A percentile compares a stretch with the other conserved stretches of the same genome.
These are phyloP conservation scores for Mustela lutreola DNA, from an alignment of 2,113 vertebrate genomes.

Conservation along the genomic window DNA sequence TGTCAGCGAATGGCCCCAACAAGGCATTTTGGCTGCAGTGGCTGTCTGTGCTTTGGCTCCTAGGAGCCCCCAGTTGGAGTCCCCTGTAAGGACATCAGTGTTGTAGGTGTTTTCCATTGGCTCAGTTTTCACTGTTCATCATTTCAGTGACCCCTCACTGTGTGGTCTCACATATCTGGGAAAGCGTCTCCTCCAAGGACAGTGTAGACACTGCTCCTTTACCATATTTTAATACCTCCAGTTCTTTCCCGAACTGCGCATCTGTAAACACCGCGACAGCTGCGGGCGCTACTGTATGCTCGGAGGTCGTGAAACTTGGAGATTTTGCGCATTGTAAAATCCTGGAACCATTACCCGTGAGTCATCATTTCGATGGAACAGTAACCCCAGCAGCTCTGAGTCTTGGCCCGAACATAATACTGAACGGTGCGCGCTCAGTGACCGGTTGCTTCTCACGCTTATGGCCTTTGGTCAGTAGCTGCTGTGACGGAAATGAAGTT, in stretches of 20 bases:
- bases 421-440: constrained; percentile 67
- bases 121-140: constrained; percentile 74
- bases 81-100: constrained; percentile 77
- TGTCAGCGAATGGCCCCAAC: constrained; percentile 84
- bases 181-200: constrained; percentile 47
- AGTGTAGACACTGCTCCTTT: constrained; percentile 23
- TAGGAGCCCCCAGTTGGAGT: constrained; percentile 82
- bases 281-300: constrained; percentile 45
- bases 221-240: not conserved
- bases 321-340: constrained; percentile 69
- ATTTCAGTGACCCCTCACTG: constrained; percentile 77
- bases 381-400: constrained; percentile 55
- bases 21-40: constrained; percentile 86
- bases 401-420: constrained; percentile 54
- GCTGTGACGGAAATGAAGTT: constrained; percentile 69
- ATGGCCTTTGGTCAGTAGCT: constrained; percentile 71
- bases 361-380: constrained; percentile 68
- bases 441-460: constrained; percentile 35
- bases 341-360: constrained; percentile 65
- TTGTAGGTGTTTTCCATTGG: constrained; percentile 71
- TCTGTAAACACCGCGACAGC: constrained; percentile 15
- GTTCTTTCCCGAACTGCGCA: constrained; percentile 50
- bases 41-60: constrained; percentile 89
- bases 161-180: constrained; percentile 61
- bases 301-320: constrained; percentile 50